phyloP scores from a whole-genome alignment of 2,113 vertebrate genomes.

The Balaenoptera acutorostrata region DNA sequence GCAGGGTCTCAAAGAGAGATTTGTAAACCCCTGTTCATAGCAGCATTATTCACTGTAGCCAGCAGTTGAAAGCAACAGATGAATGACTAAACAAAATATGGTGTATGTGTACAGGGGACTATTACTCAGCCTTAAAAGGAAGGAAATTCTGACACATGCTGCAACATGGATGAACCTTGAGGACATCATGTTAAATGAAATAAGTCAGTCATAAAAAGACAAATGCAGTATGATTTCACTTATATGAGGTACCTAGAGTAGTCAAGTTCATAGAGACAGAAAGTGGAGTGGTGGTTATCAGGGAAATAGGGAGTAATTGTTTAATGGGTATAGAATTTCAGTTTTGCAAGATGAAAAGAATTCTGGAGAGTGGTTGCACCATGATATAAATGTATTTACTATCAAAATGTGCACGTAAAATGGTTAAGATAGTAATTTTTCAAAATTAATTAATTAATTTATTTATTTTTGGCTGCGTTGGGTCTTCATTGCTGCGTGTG shows the following conservation, averaged over 20 bases:
- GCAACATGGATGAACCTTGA: not conserved
- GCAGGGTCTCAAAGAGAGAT: not conserved
- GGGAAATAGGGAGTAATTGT: not conserved
- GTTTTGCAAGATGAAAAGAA: not conserved
- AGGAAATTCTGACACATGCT: not conserved
- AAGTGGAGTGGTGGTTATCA: not conserved
- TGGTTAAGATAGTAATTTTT: not conserved
- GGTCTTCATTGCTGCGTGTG: no score
- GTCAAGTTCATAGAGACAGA: not conserved
- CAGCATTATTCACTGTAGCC: not conserved
- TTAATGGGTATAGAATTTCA: not conserved
- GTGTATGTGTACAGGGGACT: not conserved
- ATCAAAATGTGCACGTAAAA: not conserved
- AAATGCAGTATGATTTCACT: not conserved
- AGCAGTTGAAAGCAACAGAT: not conserved
- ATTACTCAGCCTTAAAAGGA: not conserved
- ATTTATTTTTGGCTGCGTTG: no score
- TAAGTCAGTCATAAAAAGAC: not conserved
- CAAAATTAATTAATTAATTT: rapidly evolving
- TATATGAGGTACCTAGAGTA: not conserved
- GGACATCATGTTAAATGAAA: not conserved
- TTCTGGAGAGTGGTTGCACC: not conserved
- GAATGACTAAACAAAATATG: not conserved
- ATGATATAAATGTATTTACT: not conserved
- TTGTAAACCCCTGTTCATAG: not conserved